Evolutionary conservation across 2,888 invertebrate genomes (phyloP).

Genomic region (Atherix ibis): DNA sequence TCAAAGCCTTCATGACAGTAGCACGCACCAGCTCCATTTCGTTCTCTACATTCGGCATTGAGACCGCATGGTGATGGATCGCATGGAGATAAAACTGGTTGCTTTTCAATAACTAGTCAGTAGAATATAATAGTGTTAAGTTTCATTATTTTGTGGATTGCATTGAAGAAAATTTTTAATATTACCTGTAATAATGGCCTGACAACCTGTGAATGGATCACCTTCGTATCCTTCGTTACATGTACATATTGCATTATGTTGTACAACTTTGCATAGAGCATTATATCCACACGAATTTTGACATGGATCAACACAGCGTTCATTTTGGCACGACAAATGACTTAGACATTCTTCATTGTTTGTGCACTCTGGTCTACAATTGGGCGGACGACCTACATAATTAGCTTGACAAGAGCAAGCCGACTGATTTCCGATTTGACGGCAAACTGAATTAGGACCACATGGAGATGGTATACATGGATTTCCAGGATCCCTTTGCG

Average conservation of each 20-base stretch:
- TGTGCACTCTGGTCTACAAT: constrained; percentile 71
- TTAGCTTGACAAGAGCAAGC: constrained; percentile 69
- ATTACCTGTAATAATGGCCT: constrained; percentile 20
- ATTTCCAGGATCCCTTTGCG: constrained; percentile 33
- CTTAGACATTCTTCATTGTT: constrained; percentile 67
- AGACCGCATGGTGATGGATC: constrained; percentile 72
- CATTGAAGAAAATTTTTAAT: not conserved
- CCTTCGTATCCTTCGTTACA: constrained; percentile 73
- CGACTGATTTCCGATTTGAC: constrained; percentile 63
- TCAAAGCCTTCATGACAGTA: constrained; percentile 61
- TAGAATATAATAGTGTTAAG: no score
- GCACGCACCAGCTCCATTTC: constrained; percentile 74
- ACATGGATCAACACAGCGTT: constrained; percentile 72
- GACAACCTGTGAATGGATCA: constrained; percentile 49
- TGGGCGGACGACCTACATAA: constrained; percentile 70
- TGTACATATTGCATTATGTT: constrained; percentile 65
- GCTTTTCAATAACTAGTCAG: constrained; percentile 41
- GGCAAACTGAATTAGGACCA: constrained; percentile 69
- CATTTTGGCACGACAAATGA: constrained; percentile 64
- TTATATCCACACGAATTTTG: constrained; percentile 62
- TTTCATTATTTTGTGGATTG: not conserved
- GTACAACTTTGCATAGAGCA: constrained; percentile 68
- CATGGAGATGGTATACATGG: constrained; percentile 71
- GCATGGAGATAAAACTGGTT: constrained; percentile 57
- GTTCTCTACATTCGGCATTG: constrained; percentile 68